Evolutionary conservation across 2,113 vertebrate genomes (phyloP).

Genomic region (Oryzias curvinotus): DNA sequence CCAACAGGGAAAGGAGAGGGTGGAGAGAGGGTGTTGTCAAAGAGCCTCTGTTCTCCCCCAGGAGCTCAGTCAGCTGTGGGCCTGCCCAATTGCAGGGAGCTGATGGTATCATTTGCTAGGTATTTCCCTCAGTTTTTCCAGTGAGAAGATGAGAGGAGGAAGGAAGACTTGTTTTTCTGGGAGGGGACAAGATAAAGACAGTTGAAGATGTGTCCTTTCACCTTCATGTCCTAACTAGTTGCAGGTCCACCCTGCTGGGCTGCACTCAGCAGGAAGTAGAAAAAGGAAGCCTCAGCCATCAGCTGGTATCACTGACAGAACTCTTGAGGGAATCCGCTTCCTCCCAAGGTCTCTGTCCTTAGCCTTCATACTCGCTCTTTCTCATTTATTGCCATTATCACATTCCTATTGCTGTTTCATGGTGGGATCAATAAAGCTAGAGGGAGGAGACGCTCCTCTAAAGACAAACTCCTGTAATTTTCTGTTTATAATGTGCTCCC

Average conservation of each 20-base stretch:
- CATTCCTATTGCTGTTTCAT: conserved; percentile 71
- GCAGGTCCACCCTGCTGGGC: conserved; percentile 56
- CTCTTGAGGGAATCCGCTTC: conserved; percentile 7
- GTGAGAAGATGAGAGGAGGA: conserved; percentile 21
- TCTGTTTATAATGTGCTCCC: not conserved
- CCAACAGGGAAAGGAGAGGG: conserved; percentile 49
- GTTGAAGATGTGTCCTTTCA: conserved; percentile 49
- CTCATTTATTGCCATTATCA: conserved; percentile 60
- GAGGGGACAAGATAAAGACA: conserved; percentile 57
- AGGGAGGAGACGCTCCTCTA: conserved; percentile 21
- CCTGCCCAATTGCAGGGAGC: conserved; percentile 58
- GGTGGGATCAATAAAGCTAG: conserved; percentile 55
- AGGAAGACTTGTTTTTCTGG: conserved; percentile 37
- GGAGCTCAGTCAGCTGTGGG: conserved; percentile 73
- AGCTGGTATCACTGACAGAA: conserved; percentile 20
- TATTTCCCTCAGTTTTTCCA: conserved; percentile 66
- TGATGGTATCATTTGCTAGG: conserved; percentile 67
- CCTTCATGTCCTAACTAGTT: conserved; percentile 54
- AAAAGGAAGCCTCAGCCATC: conserved; percentile 51
- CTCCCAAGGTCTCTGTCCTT: conserved; percentile 18
- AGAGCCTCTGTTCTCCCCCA: conserved; percentile 74
- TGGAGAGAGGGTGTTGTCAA: conserved; percentile 56
- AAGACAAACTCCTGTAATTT: conserved; percentile 1
- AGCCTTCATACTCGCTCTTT: conserved; percentile 31
- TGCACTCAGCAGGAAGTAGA: conserved; percentile 67